phyloP scores from a whole-genome alignment of 2,797 vertebrate genomes.

The Channallabes apus region DNA sequence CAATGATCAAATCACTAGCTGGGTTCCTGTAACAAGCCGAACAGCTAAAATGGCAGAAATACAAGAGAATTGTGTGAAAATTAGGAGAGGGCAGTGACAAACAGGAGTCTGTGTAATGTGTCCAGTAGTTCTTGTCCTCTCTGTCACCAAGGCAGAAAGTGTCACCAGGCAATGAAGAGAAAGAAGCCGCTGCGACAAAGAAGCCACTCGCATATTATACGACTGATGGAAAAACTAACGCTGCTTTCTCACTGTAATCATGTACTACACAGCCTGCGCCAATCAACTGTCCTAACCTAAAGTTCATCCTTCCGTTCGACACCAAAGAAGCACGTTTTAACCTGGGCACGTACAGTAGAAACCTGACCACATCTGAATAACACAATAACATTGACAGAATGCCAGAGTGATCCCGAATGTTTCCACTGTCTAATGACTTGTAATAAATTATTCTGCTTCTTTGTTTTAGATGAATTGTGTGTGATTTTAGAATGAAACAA shows the following conservation, averaged over 20 bases:
- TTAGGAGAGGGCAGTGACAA: conserved; percentile 7
- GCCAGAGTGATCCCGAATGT: neutral
- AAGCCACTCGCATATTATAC: conserved; percentile 2
- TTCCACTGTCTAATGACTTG: conserved; percentile 21
- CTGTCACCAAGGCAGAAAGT: conserved; percentile 32
- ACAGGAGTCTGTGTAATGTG: conserved; percentile 24
- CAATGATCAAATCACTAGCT: conserved; percentile 12
- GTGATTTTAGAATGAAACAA: conserved; percentile 10
- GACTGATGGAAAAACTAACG: conserved; percentile 37
- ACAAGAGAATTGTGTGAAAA: neutral
- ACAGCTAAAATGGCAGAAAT: conserved; percentile 6
- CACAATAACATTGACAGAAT: conserved; percentile 9
- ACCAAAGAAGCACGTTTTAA: neutral
- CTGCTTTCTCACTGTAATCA: conserved; percentile 27
- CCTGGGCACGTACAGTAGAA: neutral
- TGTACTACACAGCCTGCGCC: conserved; percentile 16
- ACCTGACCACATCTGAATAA: neutral
- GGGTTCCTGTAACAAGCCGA: neutral
- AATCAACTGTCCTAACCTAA: conserved; percentile 17
- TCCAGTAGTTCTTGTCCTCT: conserved; percentile 38
- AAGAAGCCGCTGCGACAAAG: conserved; percentile 16
- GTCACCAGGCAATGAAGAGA: conserved; percentile 51
- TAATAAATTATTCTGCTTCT: conserved; percentile 30
- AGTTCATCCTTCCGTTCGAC: conserved; percentile 2
- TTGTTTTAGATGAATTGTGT: conserved; percentile 15